phyloP scores from a whole-genome alignment of 2,113 vertebrate species.

The Bagarius yarrelli region DNA sequence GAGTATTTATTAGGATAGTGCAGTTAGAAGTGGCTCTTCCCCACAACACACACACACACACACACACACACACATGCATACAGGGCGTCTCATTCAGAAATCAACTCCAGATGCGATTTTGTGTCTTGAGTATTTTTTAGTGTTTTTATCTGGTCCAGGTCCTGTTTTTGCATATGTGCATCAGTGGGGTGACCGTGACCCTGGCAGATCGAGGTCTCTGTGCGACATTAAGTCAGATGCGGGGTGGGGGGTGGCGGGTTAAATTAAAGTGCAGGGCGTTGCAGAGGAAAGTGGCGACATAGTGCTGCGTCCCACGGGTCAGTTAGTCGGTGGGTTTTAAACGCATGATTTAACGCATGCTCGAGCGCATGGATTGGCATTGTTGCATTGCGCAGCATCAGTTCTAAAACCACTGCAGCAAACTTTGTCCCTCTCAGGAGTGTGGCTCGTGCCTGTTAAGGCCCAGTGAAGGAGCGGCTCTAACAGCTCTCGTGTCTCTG shows the following conservation, averaged over 20 bases:
- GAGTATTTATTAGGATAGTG: slow-evolving; percentile 35
- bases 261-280: slow-evolving; percentile 30
- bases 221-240: slow-evolving; percentile 8
- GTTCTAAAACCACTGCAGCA: slow-evolving; percentile 42
- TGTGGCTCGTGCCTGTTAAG: neutral
- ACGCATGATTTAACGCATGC: neutral
- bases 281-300: slow-evolving; percentile 19
- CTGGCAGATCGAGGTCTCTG: neutral
- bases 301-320: slow-evolving; percentile 25
- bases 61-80: slow-evolving; percentile 11
- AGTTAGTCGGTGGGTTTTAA: neutral
- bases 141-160: slow-evolving; percentile 31
- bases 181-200: neutral
- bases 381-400: neutral
- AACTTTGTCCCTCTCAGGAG: slow-evolving; percentile 31
- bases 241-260: slow-evolving; percentile 40
- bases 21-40: slow-evolving; percentile 46
- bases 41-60: slow-evolving; percentile 45
- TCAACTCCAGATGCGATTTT: slow-evolving; percentile 27
- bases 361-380: no score
- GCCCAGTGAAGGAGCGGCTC: neutral
- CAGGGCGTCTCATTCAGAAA: slow-evolving; percentile 42
- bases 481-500: neutral
- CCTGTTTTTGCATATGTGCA: slow-evolving; percentile 24
- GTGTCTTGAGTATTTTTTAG: neutral